phyloP scores from a whole-genome alignment of 2,888 invertebrate genomes.

The Cephus rjabovi region DNA sequence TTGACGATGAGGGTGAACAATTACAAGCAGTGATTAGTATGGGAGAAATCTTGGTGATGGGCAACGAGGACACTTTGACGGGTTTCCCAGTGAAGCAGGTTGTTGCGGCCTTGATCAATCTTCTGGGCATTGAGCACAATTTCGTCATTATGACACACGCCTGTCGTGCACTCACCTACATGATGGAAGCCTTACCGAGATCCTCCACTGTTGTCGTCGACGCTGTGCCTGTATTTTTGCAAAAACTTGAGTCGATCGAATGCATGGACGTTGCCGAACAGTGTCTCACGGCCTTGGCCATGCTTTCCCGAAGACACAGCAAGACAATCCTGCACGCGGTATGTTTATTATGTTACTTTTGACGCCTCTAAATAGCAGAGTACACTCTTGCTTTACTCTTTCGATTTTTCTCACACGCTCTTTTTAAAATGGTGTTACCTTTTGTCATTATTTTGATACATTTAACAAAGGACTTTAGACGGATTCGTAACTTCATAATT shows the following conservation, averaged over 20 bases:
- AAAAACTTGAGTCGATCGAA: conserved; percentile 97
- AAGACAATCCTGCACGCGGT: conserved; percentile 95
- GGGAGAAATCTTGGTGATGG: conserved; percentile 99
- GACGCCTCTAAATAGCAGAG: background rate
- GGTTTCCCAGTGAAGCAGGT: conserved; percentile 99
- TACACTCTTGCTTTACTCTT: background rate
- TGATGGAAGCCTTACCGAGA: conserved; percentile 98
- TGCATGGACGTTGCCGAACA: conserved; percentile 99
- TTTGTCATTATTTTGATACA: background rate
- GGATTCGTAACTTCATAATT: background rate
- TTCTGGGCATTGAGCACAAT: conserved; percentile 97
- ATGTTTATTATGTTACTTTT: conserved; percentile 52
- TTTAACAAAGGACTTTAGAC: background rate
- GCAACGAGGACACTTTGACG: conserved; percentile 97
- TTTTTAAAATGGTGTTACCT: background rate
- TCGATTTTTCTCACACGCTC: background rate
- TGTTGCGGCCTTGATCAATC: conserved; percentile 91
- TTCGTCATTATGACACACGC: conserved; percentile 99
- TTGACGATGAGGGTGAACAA: conserved; percentile 95
- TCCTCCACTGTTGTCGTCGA: conserved; percentile 96
- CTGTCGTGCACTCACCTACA: conserved; percentile 97
- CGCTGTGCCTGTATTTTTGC: conserved; percentile 96
- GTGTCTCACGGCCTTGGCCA: conserved; percentile 95
- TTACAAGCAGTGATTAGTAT: conserved; percentile 97
- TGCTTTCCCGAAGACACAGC: conserved; percentile 95